Conservation (phyloP, 2,113 vertebrate genomes). For the Colinus virginianus region DNA sequence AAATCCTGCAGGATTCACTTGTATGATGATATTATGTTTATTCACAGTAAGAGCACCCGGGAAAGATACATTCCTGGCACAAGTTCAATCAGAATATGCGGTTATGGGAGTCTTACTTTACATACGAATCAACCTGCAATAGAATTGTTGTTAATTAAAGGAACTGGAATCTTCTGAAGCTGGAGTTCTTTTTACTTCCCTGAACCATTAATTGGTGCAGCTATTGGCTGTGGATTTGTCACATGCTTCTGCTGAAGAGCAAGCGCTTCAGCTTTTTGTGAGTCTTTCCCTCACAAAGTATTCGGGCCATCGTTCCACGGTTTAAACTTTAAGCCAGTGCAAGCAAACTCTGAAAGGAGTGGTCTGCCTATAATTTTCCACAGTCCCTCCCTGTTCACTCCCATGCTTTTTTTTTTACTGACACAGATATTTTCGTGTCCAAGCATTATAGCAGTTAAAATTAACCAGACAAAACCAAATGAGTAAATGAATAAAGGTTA, state of each 20-base stretch:
- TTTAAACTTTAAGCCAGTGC: neutral
- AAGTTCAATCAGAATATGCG: neutral
- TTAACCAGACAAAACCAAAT: neutral
- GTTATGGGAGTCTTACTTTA: neutral
- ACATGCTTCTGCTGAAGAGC: neutral
- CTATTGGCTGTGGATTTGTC: neutral
- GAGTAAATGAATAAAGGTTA: neutral
- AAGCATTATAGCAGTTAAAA: neutral
- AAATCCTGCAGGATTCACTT: neutral
- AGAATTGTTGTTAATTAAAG: slow-evolving; percentile 4
- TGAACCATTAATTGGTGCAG: neutral
- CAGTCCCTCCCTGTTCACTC: neutral
- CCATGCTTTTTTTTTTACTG: slow-evolving; percentile 18
- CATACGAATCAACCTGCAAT: neutral
- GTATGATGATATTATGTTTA: neutral
- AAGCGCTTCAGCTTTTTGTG: neutral
- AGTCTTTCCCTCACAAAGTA: neutral
- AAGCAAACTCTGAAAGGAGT: neutral
- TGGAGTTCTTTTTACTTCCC: neutral
- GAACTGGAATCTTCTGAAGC: neutral
- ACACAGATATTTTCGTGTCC: neutral
- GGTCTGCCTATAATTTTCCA: neutral
- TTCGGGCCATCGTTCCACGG: neutral
- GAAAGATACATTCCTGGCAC: neutral
- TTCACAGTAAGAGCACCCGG: neutral